A percentile compares a stretch with the other conserved stretches of the same genome.
These are phyloP conservation scores for Mobula hypostoma DNA, from an alignment of 2,113 vertebrate species.

Conservation along the genomic window DNA sequence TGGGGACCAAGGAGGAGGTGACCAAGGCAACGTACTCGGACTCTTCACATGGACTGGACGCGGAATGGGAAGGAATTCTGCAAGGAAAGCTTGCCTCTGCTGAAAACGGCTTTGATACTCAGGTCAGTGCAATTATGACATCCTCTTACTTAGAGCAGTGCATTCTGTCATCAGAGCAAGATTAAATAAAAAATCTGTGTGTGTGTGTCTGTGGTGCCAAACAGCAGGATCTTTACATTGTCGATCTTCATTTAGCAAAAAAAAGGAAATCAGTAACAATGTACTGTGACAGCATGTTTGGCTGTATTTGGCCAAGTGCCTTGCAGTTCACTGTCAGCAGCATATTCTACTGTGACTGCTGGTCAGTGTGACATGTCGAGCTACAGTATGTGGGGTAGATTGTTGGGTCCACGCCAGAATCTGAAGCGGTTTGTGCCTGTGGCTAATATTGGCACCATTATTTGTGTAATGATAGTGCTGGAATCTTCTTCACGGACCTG, in stretches of 20 bases:
- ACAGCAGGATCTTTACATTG: background rate
- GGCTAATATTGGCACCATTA: background rate
- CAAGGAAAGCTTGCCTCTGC: constrained; percentile 51
- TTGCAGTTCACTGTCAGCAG: background rate
- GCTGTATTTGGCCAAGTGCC: constrained; percentile 1
- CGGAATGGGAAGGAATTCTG: constrained; percentile 51
- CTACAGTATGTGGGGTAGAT: constrained; percentile 12
- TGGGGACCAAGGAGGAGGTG: constrained; percentile 68
- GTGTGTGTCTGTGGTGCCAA: background rate
- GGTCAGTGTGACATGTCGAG: constrained; percentile 21
- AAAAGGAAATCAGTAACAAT: background rate
- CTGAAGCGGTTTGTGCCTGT: background rate
- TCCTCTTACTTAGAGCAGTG: background rate
- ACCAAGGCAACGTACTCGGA: constrained; percentile 62
- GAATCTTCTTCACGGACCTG: background rate
- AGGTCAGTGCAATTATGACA: constrained; percentile 63
- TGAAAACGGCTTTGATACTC: constrained; percentile 70
- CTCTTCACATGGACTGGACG: constrained; percentile 56
- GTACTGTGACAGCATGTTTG: background rate
- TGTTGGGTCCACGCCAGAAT: background rate
- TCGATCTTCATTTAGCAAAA: background rate
- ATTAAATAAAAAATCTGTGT: background rate
- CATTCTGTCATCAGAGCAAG: background rate
- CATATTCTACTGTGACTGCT: background rate
- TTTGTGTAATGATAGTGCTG: background rate